phyloP scores from a whole-genome alignment of 2,797 vertebrate genomes.

The Chelmon rostratus region DNA sequence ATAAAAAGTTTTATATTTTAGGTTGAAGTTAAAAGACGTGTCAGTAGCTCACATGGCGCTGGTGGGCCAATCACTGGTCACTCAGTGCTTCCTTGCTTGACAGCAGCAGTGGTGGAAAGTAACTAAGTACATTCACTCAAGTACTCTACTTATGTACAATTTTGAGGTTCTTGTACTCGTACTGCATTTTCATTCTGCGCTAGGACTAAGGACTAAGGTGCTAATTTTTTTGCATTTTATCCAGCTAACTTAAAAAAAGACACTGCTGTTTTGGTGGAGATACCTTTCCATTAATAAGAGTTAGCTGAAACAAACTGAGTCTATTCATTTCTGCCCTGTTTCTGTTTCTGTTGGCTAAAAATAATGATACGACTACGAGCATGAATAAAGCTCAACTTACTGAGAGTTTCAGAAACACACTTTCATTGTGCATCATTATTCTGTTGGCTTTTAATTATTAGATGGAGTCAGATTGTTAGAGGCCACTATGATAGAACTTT shows the following conservation, averaged over 20 bases:
- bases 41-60: too few relatives aligned
- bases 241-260: not conserved
- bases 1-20: not conserved
- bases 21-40: too few relatives aligned
- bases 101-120: too few relatives aligned
- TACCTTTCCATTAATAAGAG: not conserved
- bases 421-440: not conserved
- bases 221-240: slow-evolving; percentile 7
- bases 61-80: too few relatives aligned
- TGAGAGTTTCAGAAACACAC: not conserved
- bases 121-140: too few relatives aligned
- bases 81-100: too few relatives aligned
- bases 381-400: not conserved
- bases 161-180: too few relatives aligned
- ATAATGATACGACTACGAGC: not conserved
- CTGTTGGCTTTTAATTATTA: not conserved
- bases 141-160: too few relatives aligned
- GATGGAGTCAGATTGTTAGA: not conserved
- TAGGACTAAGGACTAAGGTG: not conserved
- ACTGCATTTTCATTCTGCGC: too few relatives aligned
- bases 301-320: not conserved
- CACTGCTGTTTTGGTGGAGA: not conserved
- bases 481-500: not conserved
- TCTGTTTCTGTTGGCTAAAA: not conserved
- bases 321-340: not conserved